Evolutionary conservation across 2,888 invertebrate genomes (phyloP), one percentile per base, ranked within the genome.

Genomic region (Lasioglossum figueresi): DNA sequence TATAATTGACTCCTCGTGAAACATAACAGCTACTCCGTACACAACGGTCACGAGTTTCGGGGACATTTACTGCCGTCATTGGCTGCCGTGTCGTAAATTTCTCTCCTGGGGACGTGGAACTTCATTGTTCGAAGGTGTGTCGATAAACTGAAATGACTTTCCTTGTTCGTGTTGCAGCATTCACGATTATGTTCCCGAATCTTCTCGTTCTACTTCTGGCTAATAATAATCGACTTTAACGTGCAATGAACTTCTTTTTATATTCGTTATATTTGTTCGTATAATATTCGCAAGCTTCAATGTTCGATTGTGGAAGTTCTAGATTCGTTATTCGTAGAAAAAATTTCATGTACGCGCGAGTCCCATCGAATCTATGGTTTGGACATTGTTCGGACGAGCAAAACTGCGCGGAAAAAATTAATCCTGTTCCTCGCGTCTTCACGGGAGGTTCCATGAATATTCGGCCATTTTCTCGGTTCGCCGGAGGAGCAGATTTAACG

Each of bases 401-500:
- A 52, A 23, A 3, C 19, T 16, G 2, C 27, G 43, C 0, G 23
- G 27, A 71, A 77, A 76, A 45, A 71, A 77, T 78, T 80, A 80
- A 80, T 86, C 80, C 56, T 71, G 59, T 68, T 78, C 76, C 79
- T 75, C 86, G 87, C 83, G 81, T 88, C 85, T 88, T 79, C 77
- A n/a, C 8, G n/a, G 10, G 4, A 66, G 31, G 40, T 68, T 72
- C 85, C 70, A 80, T 82, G 88, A 88, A 88, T 80, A 80, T 83
- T 68, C 76, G 81, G 40, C 27, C 71, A 80, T 89, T 80, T 77
- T 68, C 84, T 43, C 82, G 70, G 82, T 43, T 63, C 45, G 52
- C 76, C 48, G 76, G 81, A 73, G 68, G 87, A 79, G 88, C 89
- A 87, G 88, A 92, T 92, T 90, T 87, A 87, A 88, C 86, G 87